Base-by-base conservation (phyloP, 1,140 invertebrate genomes). In the Tetramorium alpestre region DNA sequence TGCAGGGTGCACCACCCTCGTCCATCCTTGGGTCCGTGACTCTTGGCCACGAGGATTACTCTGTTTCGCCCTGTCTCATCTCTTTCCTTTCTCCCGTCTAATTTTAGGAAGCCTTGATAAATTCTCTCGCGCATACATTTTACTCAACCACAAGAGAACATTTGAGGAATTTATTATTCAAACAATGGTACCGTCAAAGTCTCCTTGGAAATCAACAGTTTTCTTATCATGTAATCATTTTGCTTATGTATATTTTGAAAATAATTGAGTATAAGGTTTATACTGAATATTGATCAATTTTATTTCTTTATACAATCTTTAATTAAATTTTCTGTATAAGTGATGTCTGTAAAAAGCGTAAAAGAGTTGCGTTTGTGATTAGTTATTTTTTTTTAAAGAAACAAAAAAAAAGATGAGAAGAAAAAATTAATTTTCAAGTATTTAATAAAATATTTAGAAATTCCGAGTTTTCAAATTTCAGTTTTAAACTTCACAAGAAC, bases 21-120 rank as follows among this genome's bases (percentile, higher is more conserved):
- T 38, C 28, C n/a, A 44, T 5, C 38, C 18, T 47, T 22, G 18
- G 33, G 18, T 33, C 11, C 62, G n/a, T 70, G 49, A 81, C n/a
- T 67, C 8, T 38, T 54, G 62, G 25, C 47, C 47, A 13, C 77
- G 49, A 69, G 33, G 13, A 76, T 78, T 49, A 65, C 2, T 78
- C 41, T 38, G 44, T 65, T 80, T 69, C n/a, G 47, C 1, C 22
- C 13, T 69, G 22, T 81, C 47, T 69, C 51, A 18, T 16, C 7
- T 70, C n/a, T 70, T 81, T 70, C 0, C 8, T 5, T 67, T 5
- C 65, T 16, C 33, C 33, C 3, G 33, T 81, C 38, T 18, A 54
- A 70, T 56, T 70, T 28, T 33, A 65, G 28, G 0, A 0, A 67
- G 25, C 2, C 16, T 69, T 18, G 8, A 8, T 18, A 56, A 70